Base-by-base conservation (phyloP, 2,888 invertebrate genomes). In the Caenorhabditis macrosperma region DNA sequence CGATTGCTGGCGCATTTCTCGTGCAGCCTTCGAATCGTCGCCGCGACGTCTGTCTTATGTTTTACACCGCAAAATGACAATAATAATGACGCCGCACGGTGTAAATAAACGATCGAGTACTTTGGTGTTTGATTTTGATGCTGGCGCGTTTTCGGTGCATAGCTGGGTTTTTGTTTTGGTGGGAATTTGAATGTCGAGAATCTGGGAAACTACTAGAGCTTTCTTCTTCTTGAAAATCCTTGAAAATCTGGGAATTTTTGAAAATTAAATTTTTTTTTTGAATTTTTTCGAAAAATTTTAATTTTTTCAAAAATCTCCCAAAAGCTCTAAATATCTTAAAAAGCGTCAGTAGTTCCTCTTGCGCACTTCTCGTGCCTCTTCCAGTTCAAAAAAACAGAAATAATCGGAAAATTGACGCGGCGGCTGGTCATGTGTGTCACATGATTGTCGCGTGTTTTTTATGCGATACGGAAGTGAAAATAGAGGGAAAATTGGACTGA, bases 371-470 rank as follows among this genome's bases (percentile, higher is more conserved):
- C 7, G 38, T 38, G 38, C 38, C 9, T 12, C 15, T 38, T 38
- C 15, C 38, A 3, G 15, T 38, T 33, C 33, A 44, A 44, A 44
- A 44, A 44, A 17, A 20, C 5, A n/a, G 44, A 44, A 44, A 44
- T 20, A 17, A 2, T 3, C 17, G 17, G 20, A 44, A 44, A 44
- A 9, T 4, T 44, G 44, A 44, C 20, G 44, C 17, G 17, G 12
- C 9, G 38, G n/a, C n/a, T 38, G 38, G 38, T 38, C 38, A 52
- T 52, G 52, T 52, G 52, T 28, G 30, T 54, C 54, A 54, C 54
- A 30, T 54, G 54, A 28, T 26, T 30, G n/a, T 26, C 54, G 30
- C 54, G 54, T 54, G 54, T 54, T 54, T 52, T n/a, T 52, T 24
- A 48, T 12, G 48, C 24, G 30, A 55, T 20, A n/a, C 10, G 22